Evolutionary conservation across 1,140 invertebrate species (phyloP), one percentile per base, ranked within the genome.

Genomic region (Cydia strobilella): DNA sequence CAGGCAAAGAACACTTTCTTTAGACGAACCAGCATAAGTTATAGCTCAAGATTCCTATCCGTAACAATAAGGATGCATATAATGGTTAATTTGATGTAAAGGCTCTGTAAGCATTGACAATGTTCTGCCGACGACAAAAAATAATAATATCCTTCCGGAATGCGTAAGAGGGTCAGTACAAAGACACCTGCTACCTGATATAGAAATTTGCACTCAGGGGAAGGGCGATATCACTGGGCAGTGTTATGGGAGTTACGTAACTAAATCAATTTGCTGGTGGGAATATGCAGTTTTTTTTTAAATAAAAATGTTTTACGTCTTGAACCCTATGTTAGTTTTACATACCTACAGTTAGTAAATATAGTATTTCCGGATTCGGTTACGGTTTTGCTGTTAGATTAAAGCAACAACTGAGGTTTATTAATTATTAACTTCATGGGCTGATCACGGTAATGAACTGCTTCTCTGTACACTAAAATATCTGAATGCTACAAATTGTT

Each of bases 171-270:
- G 80, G 80, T 77, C 71, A 66, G 12, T 45, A 69, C 25, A 51
- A 54, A 54, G 69, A 74, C 83, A 85, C 80, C 83, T 85, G 80
- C 82, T 83, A 83, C 82, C 80, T 83, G 82, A 62, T 73, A 62
- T 42, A 27, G 31, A 39, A 45, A 74, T 74, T 25, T 20, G 65
- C 54, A 59, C 54, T 59, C 54, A 20, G 15, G 54, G 51, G 54
- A 59, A 59, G 20, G 54, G 18, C 23, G 23, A 23, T 59, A 59
- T 51, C 1, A 59, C 23, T 23, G 15, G 51, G 7, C 15, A 54
- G 45, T 48, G 0, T 48, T 48, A 48, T 51, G 15, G 42, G 42
- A 51, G 48, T 51, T 51, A 12, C 48, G 48, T 18, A 51, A 51
- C 48, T 51, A 51, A 45, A 13, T 45, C 48, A 51, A n/a, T 18